Evolutionary conservation across 2,797 vertebrate species (phyloP).

Genomic region (Salarias fasciatus): DNA sequence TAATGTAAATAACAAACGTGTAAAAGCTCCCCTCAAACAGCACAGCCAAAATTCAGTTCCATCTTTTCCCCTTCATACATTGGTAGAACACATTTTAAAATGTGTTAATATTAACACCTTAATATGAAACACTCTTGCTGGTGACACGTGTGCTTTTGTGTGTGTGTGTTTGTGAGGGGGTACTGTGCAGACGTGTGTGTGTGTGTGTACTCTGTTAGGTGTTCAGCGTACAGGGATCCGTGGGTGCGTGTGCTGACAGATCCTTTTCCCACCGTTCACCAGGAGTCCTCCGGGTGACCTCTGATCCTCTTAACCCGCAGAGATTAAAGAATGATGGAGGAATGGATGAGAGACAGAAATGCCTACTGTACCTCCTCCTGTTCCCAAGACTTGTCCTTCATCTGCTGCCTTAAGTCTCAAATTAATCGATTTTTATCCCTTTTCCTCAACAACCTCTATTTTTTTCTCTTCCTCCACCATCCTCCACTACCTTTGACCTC

Average conservation of each 20-base stretch:
- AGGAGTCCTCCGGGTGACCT: slow-evolving; percentile 59
- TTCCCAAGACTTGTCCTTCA: slow-evolving; percentile 4
- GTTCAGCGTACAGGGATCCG: not conserved
- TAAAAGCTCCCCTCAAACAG: too few relatives aligned
- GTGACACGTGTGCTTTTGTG: too few relatives aligned
- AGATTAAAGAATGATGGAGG: slow-evolving; percentile 61
- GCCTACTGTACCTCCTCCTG: slow-evolving; percentile 1
- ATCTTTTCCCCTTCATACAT: too few relatives aligned
- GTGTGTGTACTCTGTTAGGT: not conserved
- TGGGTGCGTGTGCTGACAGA: slow-evolving; percentile 59
- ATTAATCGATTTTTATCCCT: slow-evolving; percentile 1
- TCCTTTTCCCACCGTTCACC: slow-evolving; percentile 61
- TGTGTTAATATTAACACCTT: not conserved
- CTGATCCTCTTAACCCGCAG: slow-evolving; percentile 46
- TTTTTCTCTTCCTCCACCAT: too few relatives aligned
- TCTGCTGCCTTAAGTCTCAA: not conserved
- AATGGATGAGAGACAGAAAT: slow-evolving; percentile 1
- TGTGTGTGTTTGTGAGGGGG: not conserved
- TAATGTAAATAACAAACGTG: too few relatives aligned
- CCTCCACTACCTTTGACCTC: too few relatives aligned
- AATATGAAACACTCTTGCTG: not conserved
- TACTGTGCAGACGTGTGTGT: not conserved
- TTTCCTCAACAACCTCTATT: not conserved
- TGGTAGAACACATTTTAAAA: not conserved
- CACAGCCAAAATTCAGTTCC: too few relatives aligned